These are phyloP conservation scores for Tetramorium simillimum DNA, from an alignment of 1,140 invertebrate genomes.

Conservation along the genomic window DNA sequence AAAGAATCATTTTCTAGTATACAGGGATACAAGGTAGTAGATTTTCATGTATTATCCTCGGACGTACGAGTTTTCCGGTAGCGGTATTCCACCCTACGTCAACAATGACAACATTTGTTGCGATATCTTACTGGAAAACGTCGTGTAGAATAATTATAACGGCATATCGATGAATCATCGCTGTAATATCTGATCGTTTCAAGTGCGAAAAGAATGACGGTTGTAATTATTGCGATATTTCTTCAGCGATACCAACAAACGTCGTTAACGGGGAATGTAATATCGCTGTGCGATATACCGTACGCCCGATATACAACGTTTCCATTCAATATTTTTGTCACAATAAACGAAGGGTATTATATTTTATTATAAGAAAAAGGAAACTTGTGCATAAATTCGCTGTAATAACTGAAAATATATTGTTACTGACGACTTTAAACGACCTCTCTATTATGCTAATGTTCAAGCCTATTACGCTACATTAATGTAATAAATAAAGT, in stretches of 20 bases:
- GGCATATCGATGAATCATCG: not conserved
- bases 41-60: not conserved
- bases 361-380: constrained; percentile 16
- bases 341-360: not conserved
- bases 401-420: not conserved
- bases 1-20: not conserved
- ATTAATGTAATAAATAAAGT: constrained; percentile 12
- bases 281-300: not conserved
- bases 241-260: not conserved
- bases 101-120: not conserved
- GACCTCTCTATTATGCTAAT: constrained; percentile 6
- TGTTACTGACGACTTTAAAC: constrained; percentile 2
- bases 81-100: not conserved
- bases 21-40: not conserved
- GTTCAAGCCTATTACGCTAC: constrained; percentile 17
- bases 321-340: not conserved
- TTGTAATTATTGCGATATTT: constrained; percentile 28
- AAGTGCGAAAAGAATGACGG: not conserved
- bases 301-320: not conserved
- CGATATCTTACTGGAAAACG: constrained; percentile 1
- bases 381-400: not conserved
- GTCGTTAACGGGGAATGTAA: not conserved
- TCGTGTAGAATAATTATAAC: not conserved
- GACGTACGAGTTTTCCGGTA: not conserved
- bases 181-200: not conserved